Conservation (phyloP, 2,888 invertebrate species). For the Pharmacophagus antenor region DNA sequence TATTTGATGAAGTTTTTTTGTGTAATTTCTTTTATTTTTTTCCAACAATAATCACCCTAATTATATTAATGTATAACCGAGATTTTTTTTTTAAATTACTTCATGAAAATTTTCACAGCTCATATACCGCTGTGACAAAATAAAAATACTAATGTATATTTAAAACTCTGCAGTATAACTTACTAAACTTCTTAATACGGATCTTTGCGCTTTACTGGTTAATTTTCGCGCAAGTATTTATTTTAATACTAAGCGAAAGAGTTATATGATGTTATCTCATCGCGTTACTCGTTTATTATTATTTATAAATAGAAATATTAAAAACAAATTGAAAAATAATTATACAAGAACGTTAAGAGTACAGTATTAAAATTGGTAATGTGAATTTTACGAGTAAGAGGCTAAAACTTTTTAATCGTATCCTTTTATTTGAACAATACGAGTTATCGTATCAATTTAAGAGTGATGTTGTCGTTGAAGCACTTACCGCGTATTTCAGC, state of each 20-base stretch:
- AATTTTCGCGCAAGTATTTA: not conserved
- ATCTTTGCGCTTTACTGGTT: not conserved
- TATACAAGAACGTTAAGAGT: not conserved
- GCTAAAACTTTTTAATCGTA: not conserved
- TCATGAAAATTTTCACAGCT: not conserved
- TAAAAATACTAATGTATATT: not conserved
- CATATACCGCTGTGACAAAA: not conserved
- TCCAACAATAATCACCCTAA: not conserved
- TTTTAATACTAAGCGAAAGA: not conserved
- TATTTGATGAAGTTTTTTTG: not conserved
- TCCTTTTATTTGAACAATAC: not conserved
- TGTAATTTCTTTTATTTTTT: not conserved
- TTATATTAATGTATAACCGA: not conserved
- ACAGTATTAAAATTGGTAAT: not conserved
- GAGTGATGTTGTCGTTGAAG: not conserved
- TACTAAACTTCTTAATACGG: not conserved
- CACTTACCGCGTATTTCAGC: too few relatives aligned
- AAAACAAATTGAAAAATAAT: not conserved
- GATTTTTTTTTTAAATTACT: not conserved
- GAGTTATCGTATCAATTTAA: not conserved
- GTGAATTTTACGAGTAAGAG: not conserved
- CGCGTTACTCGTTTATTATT: not conserved
- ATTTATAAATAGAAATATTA: not conserved
- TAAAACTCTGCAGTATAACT: not conserved
- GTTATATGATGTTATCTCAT: not conserved